These are phyloP conservation scores for Leptinotarsa rubiginosa DNA, from an alignment of 2,888 invertebrate species.

Conservation along the genomic window DNA sequence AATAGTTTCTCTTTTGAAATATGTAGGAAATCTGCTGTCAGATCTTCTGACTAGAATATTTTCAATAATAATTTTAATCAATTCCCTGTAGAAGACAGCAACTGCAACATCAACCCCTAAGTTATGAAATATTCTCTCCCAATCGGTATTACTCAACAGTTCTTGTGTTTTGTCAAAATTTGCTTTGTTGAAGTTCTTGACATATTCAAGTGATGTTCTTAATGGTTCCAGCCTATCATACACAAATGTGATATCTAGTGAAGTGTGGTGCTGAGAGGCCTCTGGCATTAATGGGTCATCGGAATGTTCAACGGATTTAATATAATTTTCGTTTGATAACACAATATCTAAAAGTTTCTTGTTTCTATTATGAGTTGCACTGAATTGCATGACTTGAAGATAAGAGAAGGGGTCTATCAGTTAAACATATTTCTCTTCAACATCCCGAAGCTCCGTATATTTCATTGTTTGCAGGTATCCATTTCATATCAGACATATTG, in stretches of 20 bases:
- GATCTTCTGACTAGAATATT: slow-evolving; percentile 6
- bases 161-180: slow-evolving; percentile 11
- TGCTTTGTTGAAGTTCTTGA: slow-evolving; percentile 1
- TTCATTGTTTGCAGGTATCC: neutral
- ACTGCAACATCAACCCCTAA: slow-evolving; percentile 8
- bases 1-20: slow-evolving; percentile 1
- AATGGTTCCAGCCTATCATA: neutral
- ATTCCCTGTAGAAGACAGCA: slow-evolving; percentile 22
- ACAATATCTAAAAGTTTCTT: neutral
- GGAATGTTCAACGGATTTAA: neutral
- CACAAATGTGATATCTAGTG: neutral
- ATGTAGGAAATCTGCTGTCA: slow-evolving; percentile 3
- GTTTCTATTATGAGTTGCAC: neutral
- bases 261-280: neutral
- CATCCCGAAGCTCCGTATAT: neutral
- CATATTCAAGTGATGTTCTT: neutral
- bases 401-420: neutral
- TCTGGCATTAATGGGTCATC: neutral
- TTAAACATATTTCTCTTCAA: neutral
- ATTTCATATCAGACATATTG: slow-evolving; percentile 1
- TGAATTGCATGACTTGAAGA: neutral
- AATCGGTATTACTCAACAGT: slow-evolving; percentile 12
- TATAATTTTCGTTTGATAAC: neutral
- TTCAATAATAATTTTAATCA: slow-evolving; percentile 13
- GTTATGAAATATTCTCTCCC: slow-evolving; percentile 11